These are phyloP conservation scores for Scolopax mira DNA, from an alignment of 2,113 vertebrate genomes.

Conservation along the genomic window DNA sequence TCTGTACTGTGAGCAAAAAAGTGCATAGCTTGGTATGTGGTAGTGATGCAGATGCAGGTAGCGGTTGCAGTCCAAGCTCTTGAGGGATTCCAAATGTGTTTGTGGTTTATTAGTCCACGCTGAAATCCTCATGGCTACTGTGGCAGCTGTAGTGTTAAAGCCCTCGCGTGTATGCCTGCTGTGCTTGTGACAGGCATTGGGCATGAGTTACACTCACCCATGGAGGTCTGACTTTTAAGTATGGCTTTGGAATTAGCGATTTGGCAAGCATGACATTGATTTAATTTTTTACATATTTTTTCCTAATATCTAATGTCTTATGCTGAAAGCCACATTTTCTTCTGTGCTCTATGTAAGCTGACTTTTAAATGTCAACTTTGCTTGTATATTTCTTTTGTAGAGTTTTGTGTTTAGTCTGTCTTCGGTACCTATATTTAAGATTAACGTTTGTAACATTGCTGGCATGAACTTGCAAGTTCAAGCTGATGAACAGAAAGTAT, in stretches of 20 bases:
- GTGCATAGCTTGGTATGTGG: rapidly evolving
- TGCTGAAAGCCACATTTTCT: background rate
- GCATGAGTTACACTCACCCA: background rate
- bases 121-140: background rate
- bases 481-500: background rate
- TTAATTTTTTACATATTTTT: background rate
- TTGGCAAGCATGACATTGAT: background rate
- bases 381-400: background rate
- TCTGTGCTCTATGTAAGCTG: background rate
- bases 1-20: background rate
- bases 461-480: background rate
- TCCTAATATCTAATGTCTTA: background rate
- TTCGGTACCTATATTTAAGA: background rate
- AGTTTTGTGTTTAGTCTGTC: conserved; percentile 23
- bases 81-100: background rate
- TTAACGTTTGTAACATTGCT: background rate
- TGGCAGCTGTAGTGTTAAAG: background rate
- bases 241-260: background rate
- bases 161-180: rapidly evolving
- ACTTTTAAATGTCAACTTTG: background rate
- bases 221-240: background rate
- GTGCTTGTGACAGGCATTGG: background rate
- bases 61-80: background rate
- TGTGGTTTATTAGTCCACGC: background rate
- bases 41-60: background rate